A percentile compares a stretch with the other conserved stretches of the same genome.
These are phyloP conservation scores for Falco novaeseelandiae DNA, from an alignment of 2,797 vertebrate species.

Conservation along the genomic window DNA sequence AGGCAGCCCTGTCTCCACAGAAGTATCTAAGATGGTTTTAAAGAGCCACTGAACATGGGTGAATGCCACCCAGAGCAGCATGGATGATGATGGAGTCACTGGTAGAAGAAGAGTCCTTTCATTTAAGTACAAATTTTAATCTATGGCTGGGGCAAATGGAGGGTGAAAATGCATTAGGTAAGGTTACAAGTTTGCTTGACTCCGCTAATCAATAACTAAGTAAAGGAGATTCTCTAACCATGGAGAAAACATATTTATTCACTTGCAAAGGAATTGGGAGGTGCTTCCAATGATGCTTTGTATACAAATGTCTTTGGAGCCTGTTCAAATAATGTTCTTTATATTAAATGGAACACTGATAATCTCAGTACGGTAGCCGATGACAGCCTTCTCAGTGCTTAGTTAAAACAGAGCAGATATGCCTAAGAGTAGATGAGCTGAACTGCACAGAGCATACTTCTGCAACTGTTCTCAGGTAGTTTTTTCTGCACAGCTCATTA, in stretches of 20 bases:
- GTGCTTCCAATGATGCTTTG: neutral
- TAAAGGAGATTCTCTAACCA: slow-evolving; percentile 43
- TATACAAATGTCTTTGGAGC: neutral
- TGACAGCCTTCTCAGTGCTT: neutral
- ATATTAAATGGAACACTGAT: neutral
- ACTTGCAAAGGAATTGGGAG: neutral
- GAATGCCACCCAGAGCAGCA: neutral
- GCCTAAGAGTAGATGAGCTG: neutral
- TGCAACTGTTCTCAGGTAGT: neutral
- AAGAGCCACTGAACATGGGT: neutral
- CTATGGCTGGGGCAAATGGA: slow-evolving; percentile 30
- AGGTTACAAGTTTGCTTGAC: slow-evolving; percentile 55
- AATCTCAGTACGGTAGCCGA: neutral
- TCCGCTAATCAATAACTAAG: slow-evolving; percentile 57
- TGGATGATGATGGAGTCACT: neutral
- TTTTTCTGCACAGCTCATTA: slow-evolving; percentile 38
- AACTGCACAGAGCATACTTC: neutral
- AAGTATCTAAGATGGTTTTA: neutral
- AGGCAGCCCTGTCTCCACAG: neutral
- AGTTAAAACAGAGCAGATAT: neutral
- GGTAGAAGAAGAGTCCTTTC: neutral
- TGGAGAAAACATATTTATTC: slow-evolving; percentile 33
- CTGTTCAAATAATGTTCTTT: neutral
- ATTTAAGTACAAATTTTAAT: slow-evolving; percentile 19
- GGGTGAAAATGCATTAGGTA: slow-evolving; percentile 50